These are phyloP conservation scores for Cerceris rybyensis DNA, from an alignment of 2,888 invertebrate species.

Conservation along the genomic window DNA sequence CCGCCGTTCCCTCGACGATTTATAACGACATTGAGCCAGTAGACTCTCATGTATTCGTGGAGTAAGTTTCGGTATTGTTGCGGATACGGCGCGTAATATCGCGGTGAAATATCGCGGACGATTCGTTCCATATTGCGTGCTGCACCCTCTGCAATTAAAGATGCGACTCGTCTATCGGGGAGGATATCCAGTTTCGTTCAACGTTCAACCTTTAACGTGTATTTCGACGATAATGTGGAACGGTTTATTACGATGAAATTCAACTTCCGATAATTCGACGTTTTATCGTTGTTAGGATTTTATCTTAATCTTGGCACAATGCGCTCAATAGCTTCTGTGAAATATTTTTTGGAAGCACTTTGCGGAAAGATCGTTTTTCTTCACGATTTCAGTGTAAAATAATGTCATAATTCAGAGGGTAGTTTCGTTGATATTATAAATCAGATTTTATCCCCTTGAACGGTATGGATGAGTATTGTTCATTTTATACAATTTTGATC, in stretches of 20 bases:
- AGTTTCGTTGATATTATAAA: too few relatives aligned
- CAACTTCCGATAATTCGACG: too few relatives aligned
- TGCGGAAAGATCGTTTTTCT: too few relatives aligned
- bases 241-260: background rate
- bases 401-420: too few relatives aligned
- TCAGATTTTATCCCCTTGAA: too few relatives aligned
- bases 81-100: constrained; percentile 57
- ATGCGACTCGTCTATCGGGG: constrained; percentile 7
- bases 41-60: constrained; percentile 36
- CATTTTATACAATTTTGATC: too few relatives aligned
- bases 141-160: constrained; percentile 8
- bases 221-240: background rate
- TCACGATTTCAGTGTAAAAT: too few relatives aligned
- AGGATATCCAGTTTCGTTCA: background rate
- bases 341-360: too few relatives aligned
- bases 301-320: too few relatives aligned
- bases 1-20: constrained; percentile 36
- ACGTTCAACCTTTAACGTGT: background rate
- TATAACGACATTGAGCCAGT: constrained; percentile 60
- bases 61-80: constrained; percentile 58
- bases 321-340: too few relatives aligned
- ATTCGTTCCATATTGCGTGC: constrained; percentile 26
- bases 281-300: too few relatives aligned
- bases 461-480: too few relatives aligned
- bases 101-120: constrained; percentile 45